Evolutionary conservation across 2,888 invertebrate genomes (phyloP).

Genomic region (Eupeodes luniger): DNA sequence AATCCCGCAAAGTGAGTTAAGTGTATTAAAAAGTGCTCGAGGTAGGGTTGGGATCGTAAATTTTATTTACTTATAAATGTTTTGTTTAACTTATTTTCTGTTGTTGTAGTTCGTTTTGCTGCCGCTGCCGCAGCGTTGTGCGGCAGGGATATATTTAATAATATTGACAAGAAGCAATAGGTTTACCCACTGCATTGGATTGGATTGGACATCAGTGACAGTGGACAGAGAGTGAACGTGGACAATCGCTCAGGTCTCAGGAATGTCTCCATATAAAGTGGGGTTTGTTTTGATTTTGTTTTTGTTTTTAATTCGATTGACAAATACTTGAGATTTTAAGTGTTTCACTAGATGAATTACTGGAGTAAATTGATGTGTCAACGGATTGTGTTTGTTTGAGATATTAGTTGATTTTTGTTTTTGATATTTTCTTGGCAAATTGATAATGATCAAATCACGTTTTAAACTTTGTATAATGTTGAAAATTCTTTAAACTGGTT

Average conservation of each 20-base stretch:
- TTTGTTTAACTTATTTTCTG: conserved; percentile 35
- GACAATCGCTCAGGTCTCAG: conserved; percentile 28
- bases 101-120: conserved; percentile 4
- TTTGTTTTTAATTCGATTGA: conserved; percentile 40
- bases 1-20: conserved; percentile 61
- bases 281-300: conserved; percentile 43
- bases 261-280: conserved; percentile 50
- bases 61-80: conserved; percentile 42
- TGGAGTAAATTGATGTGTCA: conserved; percentile 65
- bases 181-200: neutral
- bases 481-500: conserved; percentile 8
- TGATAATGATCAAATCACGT: conserved; percentile 62
- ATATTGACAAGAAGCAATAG: conserved; percentile 28
- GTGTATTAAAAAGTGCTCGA: conserved; percentile 67
- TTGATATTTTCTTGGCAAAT: conserved; percentile 58
- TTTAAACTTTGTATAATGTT: neutral
- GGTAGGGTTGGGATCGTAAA: conserved; percentile 38
- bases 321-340: conserved; percentile 63
- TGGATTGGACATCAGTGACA: neutral
- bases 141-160: conserved; percentile 20
- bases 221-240: neutral
- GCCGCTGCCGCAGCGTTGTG: conserved; percentile 10
- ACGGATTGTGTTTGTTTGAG: conserved; percentile 62
- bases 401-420: conserved; percentile 35
- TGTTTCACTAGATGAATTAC: conserved; percentile 55